Conservation (phyloP, 2,113 vertebrate genomes). For the Anarhynchus alexandrinus region DNA sequence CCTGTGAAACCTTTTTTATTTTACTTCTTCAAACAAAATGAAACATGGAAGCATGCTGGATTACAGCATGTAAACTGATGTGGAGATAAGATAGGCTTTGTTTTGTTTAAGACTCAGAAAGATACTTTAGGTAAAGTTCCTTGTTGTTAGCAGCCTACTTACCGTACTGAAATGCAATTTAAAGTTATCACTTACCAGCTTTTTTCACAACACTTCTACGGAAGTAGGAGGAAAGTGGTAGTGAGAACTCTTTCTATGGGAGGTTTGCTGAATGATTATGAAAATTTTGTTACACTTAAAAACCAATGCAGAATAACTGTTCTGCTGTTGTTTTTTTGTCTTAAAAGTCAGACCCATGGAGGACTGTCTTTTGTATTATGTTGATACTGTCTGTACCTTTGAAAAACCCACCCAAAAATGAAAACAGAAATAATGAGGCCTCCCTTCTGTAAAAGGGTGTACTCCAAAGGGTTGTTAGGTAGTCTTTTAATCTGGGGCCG, state of each 20-base stretch:
- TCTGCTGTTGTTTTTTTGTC: not conserved
- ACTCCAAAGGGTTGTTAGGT: not conserved
- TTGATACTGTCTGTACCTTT: not conserved
- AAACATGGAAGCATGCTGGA: not conserved
- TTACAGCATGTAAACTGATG: conserved; percentile 13
- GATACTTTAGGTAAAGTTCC: not conserved
- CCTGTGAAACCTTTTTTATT: not conserved
- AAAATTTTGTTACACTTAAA: not conserved
- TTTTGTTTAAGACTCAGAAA: conserved; percentile 14
- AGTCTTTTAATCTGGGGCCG: not conserved
- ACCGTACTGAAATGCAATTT: not conserved
- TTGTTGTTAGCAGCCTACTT: not conserved
- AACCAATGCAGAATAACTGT: not conserved
- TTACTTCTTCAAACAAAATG: conserved; percentile 1
- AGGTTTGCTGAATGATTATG: not conserved
- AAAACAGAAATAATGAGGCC: not conserved
- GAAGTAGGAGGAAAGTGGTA: not conserved
- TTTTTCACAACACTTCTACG: not conserved
- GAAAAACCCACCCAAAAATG: not conserved
- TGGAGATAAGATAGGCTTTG: conserved; percentile 14
- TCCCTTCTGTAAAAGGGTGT: not conserved
- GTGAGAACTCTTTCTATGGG: not conserved
- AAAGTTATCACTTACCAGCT: not conserved
- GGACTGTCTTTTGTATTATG: not conserved
- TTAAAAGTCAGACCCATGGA: not conserved